Base-by-base conservation (phyloP, 2,797 vertebrate species). In the Poeciliopsis paucimaculata region DNA sequence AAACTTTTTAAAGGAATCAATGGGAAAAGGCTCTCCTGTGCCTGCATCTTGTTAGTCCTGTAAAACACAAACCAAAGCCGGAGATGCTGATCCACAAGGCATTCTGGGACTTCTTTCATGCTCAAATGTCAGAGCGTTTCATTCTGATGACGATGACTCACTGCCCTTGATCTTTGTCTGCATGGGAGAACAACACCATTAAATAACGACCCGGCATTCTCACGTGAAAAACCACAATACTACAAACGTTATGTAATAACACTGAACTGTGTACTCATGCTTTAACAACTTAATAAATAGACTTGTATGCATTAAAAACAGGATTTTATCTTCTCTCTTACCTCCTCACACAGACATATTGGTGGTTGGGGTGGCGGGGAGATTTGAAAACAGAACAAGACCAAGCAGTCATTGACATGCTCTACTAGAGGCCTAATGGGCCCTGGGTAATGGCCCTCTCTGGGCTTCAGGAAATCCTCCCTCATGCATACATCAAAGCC, bases 381-480 rank as follows among this genome's bases (percentile, higher is more conserved):
- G 73, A 88, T 90, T 90, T 87, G 90, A 93, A 94, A 94, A 94
- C 90, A 93, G 91, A 94, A 89, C 87, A 91, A 89, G 89, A 92
- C 92, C 91, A 90, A 88, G 91, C 91, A 89, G 87, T 93, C 91
- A 91, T 88, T 92, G 93, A 90, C 93, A 95, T 95, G 95, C 95
- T 95, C 95, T 95, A 92, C 94, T 95, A 94, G 92, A 94, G 92
- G 95, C 92, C 92, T 95, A 96, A 96, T 95, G 94, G 94, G 91
- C 95, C 94, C 94, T 93, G 93, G 92, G 94, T 95, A 96, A 95
- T 95, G 95, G 94, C 87, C 49, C 93, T 93, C 93, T 94, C 93
- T 95, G 94, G 94, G 93, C 94, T 94, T 92, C 92, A 94, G 93
- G 93, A 95, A 94, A 95, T 94, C 94, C 90, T 95, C 93, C 92